These are phyloP conservation scores for Channa striata DNA, from an alignment of 2,797 vertebrate species.

Conservation along the genomic window DNA sequence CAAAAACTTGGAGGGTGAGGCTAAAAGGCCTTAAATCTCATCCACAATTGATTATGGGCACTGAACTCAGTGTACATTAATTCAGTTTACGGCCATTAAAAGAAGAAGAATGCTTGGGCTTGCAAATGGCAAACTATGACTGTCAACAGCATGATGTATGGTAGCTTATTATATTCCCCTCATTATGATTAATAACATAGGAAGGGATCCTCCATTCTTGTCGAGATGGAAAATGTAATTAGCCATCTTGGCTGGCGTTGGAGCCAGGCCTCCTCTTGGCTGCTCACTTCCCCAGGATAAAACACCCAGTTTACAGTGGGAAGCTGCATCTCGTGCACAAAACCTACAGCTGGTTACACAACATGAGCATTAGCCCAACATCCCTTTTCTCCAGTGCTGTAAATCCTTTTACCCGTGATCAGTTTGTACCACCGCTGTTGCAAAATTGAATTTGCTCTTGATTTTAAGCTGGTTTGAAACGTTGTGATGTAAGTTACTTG, in stretches of 20 bases:
- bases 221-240: constrained; percentile 85
- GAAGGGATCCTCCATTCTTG: constrained; percentile 82
- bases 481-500: neutral
- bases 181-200: constrained; percentile 88
- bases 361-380: constrained; percentile 10
- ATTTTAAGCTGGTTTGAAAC: neutral
- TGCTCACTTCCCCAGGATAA: constrained; percentile 69
- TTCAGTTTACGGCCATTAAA: constrained; percentile 83
- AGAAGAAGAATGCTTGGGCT: constrained; percentile 80
- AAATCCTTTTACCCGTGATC: neutral
- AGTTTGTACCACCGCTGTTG: neutral
- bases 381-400: neutral
- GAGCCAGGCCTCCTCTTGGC: constrained; percentile 71
- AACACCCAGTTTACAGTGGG: constrained; percentile 65
- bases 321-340: constrained; percentile 35
- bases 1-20: constrained; percentile 50
- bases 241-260: constrained; percentile 78
- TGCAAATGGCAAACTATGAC: constrained; percentile 80
- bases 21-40: constrained; percentile 75
- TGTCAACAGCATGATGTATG: constrained; percentile 82
- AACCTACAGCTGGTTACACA: constrained; percentile 35
- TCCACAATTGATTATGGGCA: constrained; percentile 75
- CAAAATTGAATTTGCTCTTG: neutral
- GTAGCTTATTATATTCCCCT: constrained; percentile 83
- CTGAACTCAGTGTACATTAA: constrained; percentile 72